Conservation (phyloP, 2,888 invertebrate species). For the Sphaerophoria rueppellii region DNA sequence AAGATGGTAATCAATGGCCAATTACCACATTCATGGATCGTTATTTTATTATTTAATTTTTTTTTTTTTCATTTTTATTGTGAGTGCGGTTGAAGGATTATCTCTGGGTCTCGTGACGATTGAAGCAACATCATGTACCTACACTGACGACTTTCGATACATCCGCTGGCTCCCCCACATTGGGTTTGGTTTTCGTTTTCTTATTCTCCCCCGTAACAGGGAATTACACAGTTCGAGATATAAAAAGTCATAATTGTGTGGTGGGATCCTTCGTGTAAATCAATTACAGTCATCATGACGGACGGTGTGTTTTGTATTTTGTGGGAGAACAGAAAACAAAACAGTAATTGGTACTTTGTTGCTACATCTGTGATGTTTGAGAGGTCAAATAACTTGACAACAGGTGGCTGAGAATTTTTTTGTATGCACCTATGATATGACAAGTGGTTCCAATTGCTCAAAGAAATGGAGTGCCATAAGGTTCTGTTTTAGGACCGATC, state of each 20-base stretch:
- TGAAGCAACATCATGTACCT: slow-evolving; percentile 49
- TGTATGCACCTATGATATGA: neutral
- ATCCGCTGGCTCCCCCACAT: slow-evolving; percentile 47
- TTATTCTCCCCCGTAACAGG: slow-evolving; percentile 34
- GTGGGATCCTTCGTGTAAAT: slow-evolving; percentile 67
- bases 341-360: slow-evolving; percentile 11
- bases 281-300: slow-evolving; percentile 64
- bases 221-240: neutral
- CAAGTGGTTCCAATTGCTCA: neutral
- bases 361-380: slow-evolving; percentile 33
- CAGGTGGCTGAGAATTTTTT: slow-evolving; percentile 18
- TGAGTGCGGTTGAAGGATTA: slow-evolving; percentile 60
- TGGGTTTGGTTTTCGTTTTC: slow-evolving; percentile 21
- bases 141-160: slow-evolving; percentile 8
- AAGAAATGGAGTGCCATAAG: neutral
- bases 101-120: slow-evolving; percentile 44
- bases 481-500: neutral
- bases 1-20: slow-evolving; percentile 73
- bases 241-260: slow-evolving; percentile 45
- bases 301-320: slow-evolving; percentile 29
- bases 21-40: slow-evolving; percentile 73
- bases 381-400: slow-evolving; percentile 23
- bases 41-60: slow-evolving; percentile 39
- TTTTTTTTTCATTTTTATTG: slow-evolving; percentile 15
- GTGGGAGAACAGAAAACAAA: slow-evolving; percentile 9